Base-by-base conservation (phyloP, 2,797 vertebrate species). In the Hypotaenidia okinawae region DNA sequence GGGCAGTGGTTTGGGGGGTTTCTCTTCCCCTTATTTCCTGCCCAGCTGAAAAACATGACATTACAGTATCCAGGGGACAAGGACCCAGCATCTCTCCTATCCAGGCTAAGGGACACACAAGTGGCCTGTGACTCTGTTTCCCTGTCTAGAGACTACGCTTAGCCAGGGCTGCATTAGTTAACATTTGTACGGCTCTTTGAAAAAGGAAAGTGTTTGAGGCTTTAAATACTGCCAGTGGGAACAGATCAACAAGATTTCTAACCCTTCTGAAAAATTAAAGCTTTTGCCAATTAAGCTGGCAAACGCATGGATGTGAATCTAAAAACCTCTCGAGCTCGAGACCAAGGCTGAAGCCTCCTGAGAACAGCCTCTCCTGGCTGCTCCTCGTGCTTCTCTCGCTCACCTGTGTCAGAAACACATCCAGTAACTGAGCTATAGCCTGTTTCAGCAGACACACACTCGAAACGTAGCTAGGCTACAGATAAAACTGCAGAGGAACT, bases 281-380 rank as follows among this genome's bases (percentile, higher is more conserved):
- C 84, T 87, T 93, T 93, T 89, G 89, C 95, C 95, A 96, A 96
- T 96, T 96, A 96, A 95, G 94, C 94, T 93, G 91, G 93, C 93
- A 86, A 94, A 93, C 0, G 28, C 73, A 45, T 67, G 92, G 94
- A 88, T 81, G 89, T 92, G 94, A 95, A 94, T 95, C 91, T 91
- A 79, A 96, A 97, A 96, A 84, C 76, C 93, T 95, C 94, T 94
- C 2, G 10, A 95, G 86, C 72, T 96, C 2, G 2, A 96, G 93
- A 97, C 80, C 89, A 84, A 77, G 91, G 54, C 47, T 2, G 11
- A 73, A 93, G 35, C 80, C 91, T 90, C 91, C 90, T 15, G 93
- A 82, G 93, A 94, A 49, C 83, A 67, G 39, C 58, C 74, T 95
- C 93, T 96, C 77, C 64, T 67, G 83, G 47, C 87, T 91, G 85